Percentiles rank a stretch among this genome's conserved stretches.
Evolutionary conservation across 2,113 vertebrate genomes (phyloP).

Genomic region (Oreocharis arfaki): DNA sequence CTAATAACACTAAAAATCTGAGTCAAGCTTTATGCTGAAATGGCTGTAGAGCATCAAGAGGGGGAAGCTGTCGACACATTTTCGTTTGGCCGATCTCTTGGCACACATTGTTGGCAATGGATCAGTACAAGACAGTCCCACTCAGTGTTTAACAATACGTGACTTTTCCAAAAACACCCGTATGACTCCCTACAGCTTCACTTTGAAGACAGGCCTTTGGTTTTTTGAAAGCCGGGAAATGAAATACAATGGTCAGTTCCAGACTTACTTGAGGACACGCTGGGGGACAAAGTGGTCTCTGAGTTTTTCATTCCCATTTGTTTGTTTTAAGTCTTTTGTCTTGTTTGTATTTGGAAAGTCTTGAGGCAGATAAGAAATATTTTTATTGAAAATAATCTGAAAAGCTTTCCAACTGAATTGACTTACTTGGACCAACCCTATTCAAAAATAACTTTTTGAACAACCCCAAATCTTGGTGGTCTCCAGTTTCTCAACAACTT

Average conservation of each 20-base stretch:
- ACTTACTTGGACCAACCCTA: not conserved
- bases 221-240: conserved; percentile 8
- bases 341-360: not conserved
- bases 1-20: not conserved
- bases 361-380: conserved; percentile 3
- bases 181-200: not conserved
- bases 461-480: not conserved
- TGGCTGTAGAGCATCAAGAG: not conserved
- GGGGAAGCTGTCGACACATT: not conserved
- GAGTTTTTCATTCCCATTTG: not conserved
- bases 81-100: not conserved
- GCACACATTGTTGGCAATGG: not conserved
- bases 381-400: not conserved
- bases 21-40: not conserved
- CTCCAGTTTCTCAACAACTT: not conserved
- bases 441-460: not conserved
- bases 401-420: not conserved
- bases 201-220: conserved; percentile 24
- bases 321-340: not conserved
- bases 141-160: not conserved
- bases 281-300: not conserved
- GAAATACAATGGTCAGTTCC: conserved; percentile 25
- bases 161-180: not conserved
- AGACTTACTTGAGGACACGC: not conserved
- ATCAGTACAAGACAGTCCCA: not conserved